Conservation (phyloP, 1,140 invertebrate species). For the Heliconius nattereri region DNA sequence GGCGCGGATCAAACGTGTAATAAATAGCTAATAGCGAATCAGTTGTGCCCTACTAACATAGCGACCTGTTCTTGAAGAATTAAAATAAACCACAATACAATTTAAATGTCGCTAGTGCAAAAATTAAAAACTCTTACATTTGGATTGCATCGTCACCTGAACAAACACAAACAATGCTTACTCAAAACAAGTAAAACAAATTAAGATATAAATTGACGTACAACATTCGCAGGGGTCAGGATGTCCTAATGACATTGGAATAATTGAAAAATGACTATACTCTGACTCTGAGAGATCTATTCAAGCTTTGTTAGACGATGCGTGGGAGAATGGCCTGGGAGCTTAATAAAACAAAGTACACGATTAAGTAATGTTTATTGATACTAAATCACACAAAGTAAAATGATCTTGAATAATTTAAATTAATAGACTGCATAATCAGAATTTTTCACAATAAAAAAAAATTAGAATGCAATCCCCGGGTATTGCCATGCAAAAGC, state of each 20-base stretch:
- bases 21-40: conserved; percentile 44
- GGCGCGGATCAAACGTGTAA: conserved; percentile 17
- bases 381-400: conserved; percentile 50
- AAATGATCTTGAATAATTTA: conserved; percentile 50
- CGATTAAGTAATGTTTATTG: conserved; percentile 61
- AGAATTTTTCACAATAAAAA: conserved; percentile 72
- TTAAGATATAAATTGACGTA: conserved; percentile 7
- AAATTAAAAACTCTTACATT: neutral
- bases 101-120: neutral
- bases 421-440: conserved; percentile 76
- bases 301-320: conserved; percentile 50
- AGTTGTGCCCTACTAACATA: conserved; percentile 50
- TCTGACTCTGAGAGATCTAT: conserved; percentile 59
- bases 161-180: conserved; percentile 5
- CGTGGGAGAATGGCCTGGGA: conserved; percentile 46
- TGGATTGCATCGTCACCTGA: conserved; percentile 20
- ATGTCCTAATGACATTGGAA: conserved; percentile 71
- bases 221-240: conserved; percentile 54
- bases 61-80: conserved; percentile 35
- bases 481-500: conserved; percentile 75
- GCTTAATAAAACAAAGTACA: conserved; percentile 53
- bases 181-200: conserved; percentile 24
- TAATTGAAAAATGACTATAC: conserved; percentile 76
- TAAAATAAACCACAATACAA: conserved; percentile 23
- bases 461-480: conserved; percentile 77